Base-by-base conservation (phyloP, 2,113 vertebrate species). In the Arvicanthis niloticus region DNA sequence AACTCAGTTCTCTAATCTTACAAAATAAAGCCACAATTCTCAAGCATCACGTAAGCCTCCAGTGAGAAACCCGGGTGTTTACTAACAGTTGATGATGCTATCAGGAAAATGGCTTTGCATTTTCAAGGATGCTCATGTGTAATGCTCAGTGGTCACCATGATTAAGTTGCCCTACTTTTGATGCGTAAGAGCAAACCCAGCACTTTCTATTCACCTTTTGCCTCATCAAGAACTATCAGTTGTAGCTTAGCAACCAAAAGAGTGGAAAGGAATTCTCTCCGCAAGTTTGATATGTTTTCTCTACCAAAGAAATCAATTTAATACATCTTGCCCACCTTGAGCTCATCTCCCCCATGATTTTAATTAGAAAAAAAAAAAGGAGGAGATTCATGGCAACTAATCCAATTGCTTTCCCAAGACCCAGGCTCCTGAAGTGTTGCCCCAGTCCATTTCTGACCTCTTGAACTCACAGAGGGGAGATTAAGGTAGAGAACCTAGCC, bases 381-480 rank as follows among this genome's bases (percentile, higher is more conserved):
- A 84, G 62, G n/a, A 12, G 73, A 94, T 91, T 91, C 88, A 91
- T 95, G 77, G 73, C 58, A 86, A 92, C 78, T 97, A 97, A 98
- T 95, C 16, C 93, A 87, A 96, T 97, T 96, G 88, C 77, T 89
- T 95, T 94, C 81, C 92, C 67, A 75, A 89, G 76, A 94, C 76
- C 65, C 87, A 87, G 94, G 53, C 85, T 95, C 72, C 85, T 82
- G 88, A 93, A 97, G 85, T 96, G 34, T 97, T 84, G 90, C 97
- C 96, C 65, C 95, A 96, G 96, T 92, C 90, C 26, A 60, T 60
- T 85, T 72, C 96, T 96, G 73, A 96, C 96, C 91, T 82, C 88
- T 93, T 97, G 96, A 93, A 96, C 77, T 91, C 95, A 96, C 85
- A 80, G 60, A 88, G 62, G 91, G 95, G 58, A 97, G 95, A 97